Base-by-base conservation (phyloP, 2,113 vertebrate genomes). In the Rattus rattus region DNA sequence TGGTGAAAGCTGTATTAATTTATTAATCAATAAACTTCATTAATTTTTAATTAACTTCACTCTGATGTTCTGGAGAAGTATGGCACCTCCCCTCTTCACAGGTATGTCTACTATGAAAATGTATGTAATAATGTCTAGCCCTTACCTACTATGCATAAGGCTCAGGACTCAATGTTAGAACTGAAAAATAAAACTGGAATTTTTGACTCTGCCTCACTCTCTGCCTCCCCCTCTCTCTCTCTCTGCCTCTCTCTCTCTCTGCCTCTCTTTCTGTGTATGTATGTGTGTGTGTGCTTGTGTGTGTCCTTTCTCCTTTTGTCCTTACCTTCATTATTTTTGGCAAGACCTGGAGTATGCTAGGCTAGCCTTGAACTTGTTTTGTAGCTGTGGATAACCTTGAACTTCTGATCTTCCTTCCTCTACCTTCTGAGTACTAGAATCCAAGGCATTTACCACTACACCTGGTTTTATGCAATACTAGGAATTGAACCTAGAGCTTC, bases 1-100 rank as follows among this genome's bases (percentile, higher is more conserved):
- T 16, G 92, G 72, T 76, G 56, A 95, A 65, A 84, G 12, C 70
- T 87, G 83, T 93, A 95, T 98, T 95, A 96, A 96, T 94, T 95
- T 93, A 83, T 81, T 89, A 90, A 93, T 96, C 94, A 83, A 92
- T 70, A 94, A 93, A 93, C 87, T 22, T 94, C 43, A 92, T 92
- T 94, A 49, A 63, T 77, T 90, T 30, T 90, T 92, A 91, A 92
- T 94, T 81, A 89, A 93, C 61, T 85, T 87, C 65, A 93, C 94
- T 95, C 92, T 67, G 92, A 80, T 83, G 76, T 94, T 96, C 56
- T 88, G 2, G 4, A 63, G 81, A 24, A 52, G 6, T 28, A 75
- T 59, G 70, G 76, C 79, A 63, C 4, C 61, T 56, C 90, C 79
- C 65, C 59, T 47, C 52, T 95, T 85, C 52, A 70, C 9, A 9